Conservation (phyloP, 1,140 invertebrate genomes). For the Drosophila cardini region DNA sequence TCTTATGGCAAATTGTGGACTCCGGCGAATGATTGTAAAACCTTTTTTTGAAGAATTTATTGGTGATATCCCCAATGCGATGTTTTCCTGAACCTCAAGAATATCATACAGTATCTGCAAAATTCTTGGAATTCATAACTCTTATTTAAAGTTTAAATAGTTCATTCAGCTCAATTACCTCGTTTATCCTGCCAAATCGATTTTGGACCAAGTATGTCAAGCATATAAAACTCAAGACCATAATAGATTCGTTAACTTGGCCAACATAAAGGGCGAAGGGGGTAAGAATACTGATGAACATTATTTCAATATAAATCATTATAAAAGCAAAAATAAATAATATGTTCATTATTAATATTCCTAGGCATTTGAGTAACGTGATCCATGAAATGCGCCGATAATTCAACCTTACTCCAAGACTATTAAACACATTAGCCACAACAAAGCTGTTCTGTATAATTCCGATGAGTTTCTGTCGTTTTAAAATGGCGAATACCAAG, state of each 20-base stretch:
- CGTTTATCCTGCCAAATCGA: constrained; percentile 76
- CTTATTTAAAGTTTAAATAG: not conserved
- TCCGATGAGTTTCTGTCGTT: no score
- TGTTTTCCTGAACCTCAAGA: constrained; percentile 68
- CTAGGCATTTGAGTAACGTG: constrained; percentile 68
- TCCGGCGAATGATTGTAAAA: constrained; percentile 74
- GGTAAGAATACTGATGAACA: not conserved
- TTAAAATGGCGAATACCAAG: no score
- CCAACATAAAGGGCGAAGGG: constrained; percentile 74
- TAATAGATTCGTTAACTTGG: constrained; percentile 77
- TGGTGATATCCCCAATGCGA: constrained; percentile 69
- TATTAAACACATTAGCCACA: constrained; percentile 75
- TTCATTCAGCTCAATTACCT: no score
- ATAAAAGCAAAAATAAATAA: constrained; percentile 72
- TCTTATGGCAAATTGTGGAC: constrained; percentile 71
- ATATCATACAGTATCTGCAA: constrained; percentile 77
- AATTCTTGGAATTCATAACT: not conserved
- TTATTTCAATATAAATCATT: constrained; percentile 51
- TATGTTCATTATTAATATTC: constrained; percentile 73
- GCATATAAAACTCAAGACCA: constrained; percentile 82
- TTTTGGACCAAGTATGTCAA: constrained; percentile 73
- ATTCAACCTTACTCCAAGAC: constrained; percentile 75
- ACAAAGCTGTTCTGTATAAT: no score
- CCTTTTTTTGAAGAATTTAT: constrained; percentile 76
- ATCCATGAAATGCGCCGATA: constrained; percentile 68